Base-by-base conservation (phyloP, 2,113 vertebrate genomes). In the Ovis canadensis region DNA sequence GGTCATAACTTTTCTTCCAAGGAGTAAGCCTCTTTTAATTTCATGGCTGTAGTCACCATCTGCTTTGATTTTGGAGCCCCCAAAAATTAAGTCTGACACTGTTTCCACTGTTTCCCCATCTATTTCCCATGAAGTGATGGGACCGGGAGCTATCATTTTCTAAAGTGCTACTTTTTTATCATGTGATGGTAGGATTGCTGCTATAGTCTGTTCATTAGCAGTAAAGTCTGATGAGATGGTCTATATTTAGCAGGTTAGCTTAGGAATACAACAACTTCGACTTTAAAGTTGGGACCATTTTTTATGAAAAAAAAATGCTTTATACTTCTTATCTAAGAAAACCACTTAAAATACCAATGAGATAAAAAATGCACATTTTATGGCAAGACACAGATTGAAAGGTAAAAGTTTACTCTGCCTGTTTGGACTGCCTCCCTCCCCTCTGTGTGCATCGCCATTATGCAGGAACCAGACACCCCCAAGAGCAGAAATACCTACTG, bases 281-380 rank as follows among this genome's bases (percentile, higher is more conserved):
- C 62, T 96, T 97, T 90, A 59, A 81, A 77, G 40, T 60, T 94
- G 62, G 86, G 67, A 82, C 54, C 81, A 55, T 93, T 92, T 77
- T 84, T 59, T 90, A 40, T 74, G 85, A n/a, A 84, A 48, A 82
- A 86, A 67, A 96, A 88, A 91, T 55, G 71, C 45, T 86, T 97
- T 92, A 31, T 67, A 54, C 9, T 50, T 78, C 19, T 80, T 95
- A 74, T 80, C 78, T 52, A 91, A 85, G 67, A 80, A 67, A 88
- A 92, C 23, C 0, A 45, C n/a, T 95, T 81, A 19, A 52, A 55
- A 40, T 16, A 16, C 71, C 40, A 88, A 40, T 77, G 71, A 83
- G n/a, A 36, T 10, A 57, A 83, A 83, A 55, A 83, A 25, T 36
- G 25, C 3, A 55, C 21, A n/a, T 83, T 83, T 83, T 83, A 25